phyloP scores from a whole-genome alignment of 1,140 invertebrate genomes.

The Papilio xuthus region DNA sequence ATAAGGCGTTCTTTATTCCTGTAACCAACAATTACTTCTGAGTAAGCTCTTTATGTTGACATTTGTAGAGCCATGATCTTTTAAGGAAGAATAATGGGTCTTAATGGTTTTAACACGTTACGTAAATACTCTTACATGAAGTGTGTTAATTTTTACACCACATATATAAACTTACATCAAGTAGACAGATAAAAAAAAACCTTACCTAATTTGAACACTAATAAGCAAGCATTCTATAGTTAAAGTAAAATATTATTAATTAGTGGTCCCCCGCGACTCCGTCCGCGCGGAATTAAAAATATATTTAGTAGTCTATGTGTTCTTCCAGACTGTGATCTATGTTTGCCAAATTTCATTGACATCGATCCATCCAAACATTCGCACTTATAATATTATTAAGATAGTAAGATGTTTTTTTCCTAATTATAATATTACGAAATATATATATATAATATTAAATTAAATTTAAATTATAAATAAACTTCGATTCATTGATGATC shows the following conservation, averaged over 20 bases:
- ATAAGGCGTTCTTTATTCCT: background rate
- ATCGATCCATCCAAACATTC: too few relatives aligned
- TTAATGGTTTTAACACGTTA: slow-evolving; percentile 7
- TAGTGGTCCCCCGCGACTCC: too few relatives aligned
- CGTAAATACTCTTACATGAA: background rate
- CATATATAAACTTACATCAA: background rate
- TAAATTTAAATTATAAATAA: background rate
- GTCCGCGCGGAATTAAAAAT: too few relatives aligned
- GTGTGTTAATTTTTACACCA: background rate
- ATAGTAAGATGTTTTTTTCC: too few relatives aligned
- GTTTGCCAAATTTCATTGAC: too few relatives aligned
- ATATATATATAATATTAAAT: too few relatives aligned
- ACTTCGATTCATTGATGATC: background rate
- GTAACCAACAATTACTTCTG: slow-evolving; percentile 11
- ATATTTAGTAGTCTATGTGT: too few relatives aligned
- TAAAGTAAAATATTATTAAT: background rate
- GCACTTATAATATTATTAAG: too few relatives aligned
- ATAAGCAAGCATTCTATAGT: background rate
- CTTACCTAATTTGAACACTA: background rate
- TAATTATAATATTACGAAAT: too few relatives aligned
- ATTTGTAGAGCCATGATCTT: slow-evolving; percentile 34
- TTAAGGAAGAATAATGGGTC: slow-evolving; percentile 7
- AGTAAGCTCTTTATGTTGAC: slow-evolving; percentile 24
- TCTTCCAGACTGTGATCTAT: too few relatives aligned
- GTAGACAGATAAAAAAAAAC: background rate